phyloP scores from a whole-genome alignment of 2,797 vertebrate species.

The Tenualosa ilisha region DNA sequence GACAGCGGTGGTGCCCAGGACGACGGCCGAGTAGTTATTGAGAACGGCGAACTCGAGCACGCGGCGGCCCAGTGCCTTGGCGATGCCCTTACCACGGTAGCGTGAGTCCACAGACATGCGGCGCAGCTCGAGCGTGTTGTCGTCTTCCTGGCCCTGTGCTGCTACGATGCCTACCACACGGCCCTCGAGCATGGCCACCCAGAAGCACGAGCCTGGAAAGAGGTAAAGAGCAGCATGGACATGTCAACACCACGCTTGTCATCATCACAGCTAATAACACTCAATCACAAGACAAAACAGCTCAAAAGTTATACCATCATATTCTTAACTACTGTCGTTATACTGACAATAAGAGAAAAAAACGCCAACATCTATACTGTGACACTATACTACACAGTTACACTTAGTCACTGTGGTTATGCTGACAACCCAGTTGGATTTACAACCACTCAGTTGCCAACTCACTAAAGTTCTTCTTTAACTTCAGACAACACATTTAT shows the following conservation, averaged over 20 bases:
- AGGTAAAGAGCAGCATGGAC: not conserved
- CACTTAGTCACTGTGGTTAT: not conserved
- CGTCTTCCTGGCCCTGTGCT: slow-evolving; percentile 87
- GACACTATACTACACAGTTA: not conserved
- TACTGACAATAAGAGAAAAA: not conserved
- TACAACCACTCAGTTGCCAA: not conserved
- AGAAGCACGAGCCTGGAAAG: slow-evolving; percentile 91
- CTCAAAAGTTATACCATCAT: not conserved
- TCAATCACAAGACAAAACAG: not conserved
- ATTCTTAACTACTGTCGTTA: not conserved
- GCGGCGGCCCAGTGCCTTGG: slow-evolving; percentile 92
- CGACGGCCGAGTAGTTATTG: slow-evolving; percentile 93
- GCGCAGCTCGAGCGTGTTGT: slow-evolving; percentile 92
- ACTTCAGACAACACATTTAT: too few relatives aligned
- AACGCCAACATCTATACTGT: not conserved
- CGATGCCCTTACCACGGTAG: slow-evolving; percentile 96
- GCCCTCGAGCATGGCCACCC: slow-evolving; percentile 95
- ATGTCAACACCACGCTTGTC: not conserved
- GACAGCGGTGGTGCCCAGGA: slow-evolving; percentile 95
- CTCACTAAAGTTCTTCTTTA: not conserved
- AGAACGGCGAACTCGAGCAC: slow-evolving; percentile 95
- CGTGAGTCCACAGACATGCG: slow-evolving; percentile 98
- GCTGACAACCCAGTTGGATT: not conserved
- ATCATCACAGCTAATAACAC: not conserved
- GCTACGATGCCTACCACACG: slow-evolving; percentile 96